A percentile compares a stretch with the other conserved stretches of the same genome.
These are phyloP conservation scores for Stictocephala bisonia DNA, from an alignment of 2,888 invertebrate genomes.

Conservation along the genomic window DNA sequence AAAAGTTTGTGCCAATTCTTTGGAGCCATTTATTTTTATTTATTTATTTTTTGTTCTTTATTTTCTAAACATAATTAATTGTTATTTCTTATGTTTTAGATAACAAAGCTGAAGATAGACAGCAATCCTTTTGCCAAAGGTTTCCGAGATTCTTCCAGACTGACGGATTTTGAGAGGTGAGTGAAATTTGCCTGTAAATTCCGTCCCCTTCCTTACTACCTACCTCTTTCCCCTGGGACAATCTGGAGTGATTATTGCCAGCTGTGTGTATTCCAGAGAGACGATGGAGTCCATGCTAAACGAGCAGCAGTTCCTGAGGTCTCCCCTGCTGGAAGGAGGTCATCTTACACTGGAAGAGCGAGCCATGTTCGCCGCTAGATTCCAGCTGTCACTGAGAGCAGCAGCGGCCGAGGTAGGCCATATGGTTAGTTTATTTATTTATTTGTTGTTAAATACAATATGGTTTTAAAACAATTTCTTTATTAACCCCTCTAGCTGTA, in stretches of 20 bases:
- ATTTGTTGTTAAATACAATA: no score
- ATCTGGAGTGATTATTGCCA: constrained; percentile 48
- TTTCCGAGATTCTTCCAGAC: constrained; percentile 81
- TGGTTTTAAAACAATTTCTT: no score
- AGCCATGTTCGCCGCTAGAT: constrained; percentile 80
- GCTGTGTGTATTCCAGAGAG: constrained; percentile 66
- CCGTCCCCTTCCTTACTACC: neutral
- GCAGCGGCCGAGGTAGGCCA: constrained; percentile 71
- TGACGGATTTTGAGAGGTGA: constrained; percentile 80
- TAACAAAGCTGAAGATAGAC: constrained; percentile 86
- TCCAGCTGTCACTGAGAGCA: constrained; percentile 78
- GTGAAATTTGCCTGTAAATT: constrained; percentile 52
- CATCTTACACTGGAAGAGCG: constrained; percentile 78
- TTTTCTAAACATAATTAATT: no score
- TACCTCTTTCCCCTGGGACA: no score
- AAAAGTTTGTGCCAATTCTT: no score
- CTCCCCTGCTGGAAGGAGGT: constrained; percentile 70
- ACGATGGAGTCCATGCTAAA: constrained; percentile 84
- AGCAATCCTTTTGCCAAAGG: constrained; percentile 89
- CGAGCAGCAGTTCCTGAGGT: constrained; percentile 80
- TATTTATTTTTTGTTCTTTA: no score
- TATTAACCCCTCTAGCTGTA: no score
- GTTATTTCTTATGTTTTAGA: constrained; percentile 67
- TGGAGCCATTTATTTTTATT: no score
- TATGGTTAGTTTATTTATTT: no score